These are phyloP conservation scores for Sebastiscus tertius DNA, from an alignment of 2,797 vertebrate species.

Conservation along the genomic window DNA sequence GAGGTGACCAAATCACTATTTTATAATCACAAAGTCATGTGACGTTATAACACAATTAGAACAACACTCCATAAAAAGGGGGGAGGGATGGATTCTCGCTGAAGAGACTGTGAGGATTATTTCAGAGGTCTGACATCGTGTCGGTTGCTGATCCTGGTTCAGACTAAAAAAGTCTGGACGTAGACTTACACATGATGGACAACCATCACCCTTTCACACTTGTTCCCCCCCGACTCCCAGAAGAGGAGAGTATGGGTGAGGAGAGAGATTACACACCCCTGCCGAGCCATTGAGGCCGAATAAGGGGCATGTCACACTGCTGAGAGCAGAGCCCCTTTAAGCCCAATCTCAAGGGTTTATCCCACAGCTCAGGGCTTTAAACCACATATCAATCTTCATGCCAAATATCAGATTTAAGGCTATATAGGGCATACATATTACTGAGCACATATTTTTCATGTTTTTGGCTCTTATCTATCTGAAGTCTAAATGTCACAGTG, in stretches of 20 bases:
- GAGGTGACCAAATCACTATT: neutral
- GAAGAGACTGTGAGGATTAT: neutral
- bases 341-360: constrained; percentile 58
- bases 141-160: neutral
- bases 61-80: neutral
- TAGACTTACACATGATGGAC: neutral
- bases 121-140: neutral
- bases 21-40: neutral
- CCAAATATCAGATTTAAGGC: constrained; percentile 55
- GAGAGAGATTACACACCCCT: constrained; percentile 46
- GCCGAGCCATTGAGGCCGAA: constrained; percentile 43
- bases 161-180: neutral
- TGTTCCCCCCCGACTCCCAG: neutral
- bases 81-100: neutral
- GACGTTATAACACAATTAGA: neutral
- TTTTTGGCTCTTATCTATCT: neutral
- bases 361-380: constrained; percentile 57
- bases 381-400: constrained; percentile 39
- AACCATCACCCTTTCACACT: constrained; percentile 1
- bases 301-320: constrained; percentile 43
- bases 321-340: constrained; percentile 56
- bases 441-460: neutral
- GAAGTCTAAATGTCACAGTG: neutral
- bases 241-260: neutral
- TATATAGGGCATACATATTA: constrained; percentile 17